These are phyloP conservation scores for Pandion haliaetus DNA, from an alignment of 2,113 vertebrate genomes.

Conservation along the genomic window DNA sequence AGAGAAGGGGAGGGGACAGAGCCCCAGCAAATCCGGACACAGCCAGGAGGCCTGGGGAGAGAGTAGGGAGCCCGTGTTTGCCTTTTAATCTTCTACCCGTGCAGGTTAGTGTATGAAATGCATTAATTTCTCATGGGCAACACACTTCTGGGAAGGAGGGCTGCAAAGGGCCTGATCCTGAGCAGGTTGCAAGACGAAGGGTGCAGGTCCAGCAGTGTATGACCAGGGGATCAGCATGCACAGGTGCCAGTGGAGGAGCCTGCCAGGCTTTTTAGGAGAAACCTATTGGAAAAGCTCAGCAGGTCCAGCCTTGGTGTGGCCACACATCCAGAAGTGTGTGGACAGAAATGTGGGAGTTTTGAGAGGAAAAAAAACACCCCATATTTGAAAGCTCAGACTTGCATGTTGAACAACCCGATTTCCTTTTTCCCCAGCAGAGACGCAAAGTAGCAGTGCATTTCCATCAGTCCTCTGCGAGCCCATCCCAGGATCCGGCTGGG, in stretches of 20 bases:
- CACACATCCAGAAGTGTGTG: fast-evolving
- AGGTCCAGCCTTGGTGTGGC: background rate
- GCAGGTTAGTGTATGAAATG: background rate
- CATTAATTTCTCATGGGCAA: fast-evolving
- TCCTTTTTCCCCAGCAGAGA: background rate
- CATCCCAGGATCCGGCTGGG: background rate
- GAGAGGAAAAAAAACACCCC: fast-evolving
- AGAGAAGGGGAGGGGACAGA: background rate
- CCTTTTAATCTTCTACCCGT: background rate
- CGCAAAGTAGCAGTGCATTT: fast-evolving
- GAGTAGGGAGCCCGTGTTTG: fast-evolving
- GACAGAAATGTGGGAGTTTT: fast-evolving
- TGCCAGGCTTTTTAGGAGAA: background rate
- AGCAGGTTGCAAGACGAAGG: background rate
- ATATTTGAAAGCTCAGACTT: background rate
- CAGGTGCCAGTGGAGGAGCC: fast-evolving
- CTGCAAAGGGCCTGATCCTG: background rate
- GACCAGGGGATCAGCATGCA: fast-evolving
- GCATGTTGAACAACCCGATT: fast-evolving
- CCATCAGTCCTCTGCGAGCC: background rate
- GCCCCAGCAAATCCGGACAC: background rate
- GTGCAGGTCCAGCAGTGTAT: background rate
- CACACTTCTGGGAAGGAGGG: background rate
- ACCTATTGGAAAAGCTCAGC: background rate
- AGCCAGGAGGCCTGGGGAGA: background rate